Evolutionary conservation across 2,797 vertebrate species (phyloP).

Genomic region (Falco concolor): DNA sequence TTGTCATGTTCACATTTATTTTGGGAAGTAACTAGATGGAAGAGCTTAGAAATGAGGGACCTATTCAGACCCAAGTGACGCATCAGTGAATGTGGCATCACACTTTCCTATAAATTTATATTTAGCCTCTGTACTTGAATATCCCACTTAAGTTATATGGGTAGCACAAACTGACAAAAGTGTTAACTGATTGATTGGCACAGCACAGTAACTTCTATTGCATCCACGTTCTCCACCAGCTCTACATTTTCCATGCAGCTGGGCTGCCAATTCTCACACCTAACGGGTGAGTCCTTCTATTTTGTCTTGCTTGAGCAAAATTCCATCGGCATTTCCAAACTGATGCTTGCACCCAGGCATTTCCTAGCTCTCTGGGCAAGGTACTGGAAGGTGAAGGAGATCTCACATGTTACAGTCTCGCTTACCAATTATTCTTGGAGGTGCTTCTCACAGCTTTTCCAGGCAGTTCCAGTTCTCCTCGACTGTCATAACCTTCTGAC

Average conservation of each 20-base stretch:
- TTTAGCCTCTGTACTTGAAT: constrained; percentile 1
- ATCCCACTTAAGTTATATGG: not conserved
- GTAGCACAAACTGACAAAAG: constrained; percentile 32
- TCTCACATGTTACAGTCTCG: not conserved
- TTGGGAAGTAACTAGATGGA: not conserved
- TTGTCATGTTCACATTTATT: not conserved
- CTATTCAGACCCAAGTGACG: not conserved
- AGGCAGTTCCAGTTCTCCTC: not conserved
- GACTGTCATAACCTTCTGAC: not conserved
- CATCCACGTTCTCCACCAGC: not conserved
- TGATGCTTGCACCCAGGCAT: constrained; percentile 59
- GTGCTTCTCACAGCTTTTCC: not conserved
- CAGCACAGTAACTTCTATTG: not conserved
- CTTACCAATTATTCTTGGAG: constrained; percentile 39
- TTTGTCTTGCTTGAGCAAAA: constrained; percentile 55
- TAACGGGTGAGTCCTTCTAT: constrained; percentile 47
- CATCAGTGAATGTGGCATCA: not conserved
- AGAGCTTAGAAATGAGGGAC: not conserved
- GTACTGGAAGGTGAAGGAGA: not conserved
- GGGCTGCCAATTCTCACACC: constrained; percentile 73
- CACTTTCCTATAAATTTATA: constrained; percentile 39
- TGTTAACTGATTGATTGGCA: constrained; percentile 56
- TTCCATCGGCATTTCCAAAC: constrained; percentile 58
- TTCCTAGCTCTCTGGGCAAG: not conserved
- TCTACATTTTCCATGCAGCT: constrained; percentile 57